phyloP scores from a whole-genome alignment of 2,797 vertebrate species.

The Falco naumanni region DNA sequence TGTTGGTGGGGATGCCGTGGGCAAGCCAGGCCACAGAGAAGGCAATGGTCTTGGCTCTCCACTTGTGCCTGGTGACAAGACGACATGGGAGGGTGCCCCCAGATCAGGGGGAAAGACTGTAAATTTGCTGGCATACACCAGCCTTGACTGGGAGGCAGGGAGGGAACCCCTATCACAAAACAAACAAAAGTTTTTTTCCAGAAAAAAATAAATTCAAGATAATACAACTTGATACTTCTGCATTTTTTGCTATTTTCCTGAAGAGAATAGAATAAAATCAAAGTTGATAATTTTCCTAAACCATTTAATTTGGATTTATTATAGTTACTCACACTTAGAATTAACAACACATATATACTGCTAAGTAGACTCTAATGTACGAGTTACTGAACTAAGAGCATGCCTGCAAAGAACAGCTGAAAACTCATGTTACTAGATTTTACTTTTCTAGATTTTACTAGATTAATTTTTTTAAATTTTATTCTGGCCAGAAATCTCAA shows the following conservation, averaged over 20 bases:
- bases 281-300: not conserved
- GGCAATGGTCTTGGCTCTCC: not conserved
- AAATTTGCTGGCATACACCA: not conserved
- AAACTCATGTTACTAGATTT: not conserved
- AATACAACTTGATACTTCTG: not conserved
- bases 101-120: too few relatives aligned
- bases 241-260: not conserved
- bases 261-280: not conserved
- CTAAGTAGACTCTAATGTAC: not conserved
- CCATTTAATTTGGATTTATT: not conserved
- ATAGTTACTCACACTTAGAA: not conserved
- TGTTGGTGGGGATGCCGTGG: not conserved
- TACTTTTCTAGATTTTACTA: not conserved
- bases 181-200: not conserved
- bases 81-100: rapidly evolving
- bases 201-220: not conserved
- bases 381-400: not conserved
- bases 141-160: not conserved
- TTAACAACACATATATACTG: not conserved
- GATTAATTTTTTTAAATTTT: not conserved
- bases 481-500: not conserved
- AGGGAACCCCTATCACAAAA: not conserved
- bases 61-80: rapidly evolving
- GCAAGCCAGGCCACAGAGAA: not conserved
- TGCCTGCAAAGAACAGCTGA: not conserved